Evolutionary conservation across 2,797 vertebrate genomes (phyloP), one percentile per base, ranked within the genome.

Genomic region (Pagetopsis macropterus): DNA sequence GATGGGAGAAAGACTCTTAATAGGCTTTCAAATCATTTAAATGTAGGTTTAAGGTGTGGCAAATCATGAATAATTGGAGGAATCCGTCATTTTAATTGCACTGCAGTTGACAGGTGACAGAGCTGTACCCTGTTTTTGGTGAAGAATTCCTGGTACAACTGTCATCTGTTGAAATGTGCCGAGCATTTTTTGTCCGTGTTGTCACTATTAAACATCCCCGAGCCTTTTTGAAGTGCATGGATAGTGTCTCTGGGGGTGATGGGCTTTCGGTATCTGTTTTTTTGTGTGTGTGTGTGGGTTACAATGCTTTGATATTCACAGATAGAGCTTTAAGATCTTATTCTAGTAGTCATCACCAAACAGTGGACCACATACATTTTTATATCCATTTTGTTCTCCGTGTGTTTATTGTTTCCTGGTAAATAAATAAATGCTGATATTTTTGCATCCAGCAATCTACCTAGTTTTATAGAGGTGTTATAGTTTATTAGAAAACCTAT

Each of bases 171-270:
- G 78, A 87, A 78, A 82, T 75, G 67, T 16, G 65, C 51, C 16
- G 65, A 77, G 75, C 72, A 81, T 89, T 86, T 88, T 84, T 86
- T 81, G 77, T 86, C 78, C 23, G 3, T 72, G 62, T 80, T 88
- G 89, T 85, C 87, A 86, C 65, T 23, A 45, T 76, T 87, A 86
- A 89, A 86, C 81, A 80, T 88, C 64, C 45, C 78, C 4, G 10
- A 82, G 78, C 33, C 84, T 90, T 76, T 85, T 91, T 90, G 81
- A 79, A 84, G 91, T 92, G 82, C 87, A 84, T 72, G 40, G 78
- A 70, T 81, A 73, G 87, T 75, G 77, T 75, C 79, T 68, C 14
- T 78, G 76, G 78, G 70, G 82, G 54, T 73, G 81, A 81, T 67
- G 60, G 56, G 65, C 57, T 61, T 66, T 51, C 27, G 31, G 61